phyloP scores from a whole-genome alignment of 2,888 invertebrate genomes.

The Muschampia plurimacula region DNA sequence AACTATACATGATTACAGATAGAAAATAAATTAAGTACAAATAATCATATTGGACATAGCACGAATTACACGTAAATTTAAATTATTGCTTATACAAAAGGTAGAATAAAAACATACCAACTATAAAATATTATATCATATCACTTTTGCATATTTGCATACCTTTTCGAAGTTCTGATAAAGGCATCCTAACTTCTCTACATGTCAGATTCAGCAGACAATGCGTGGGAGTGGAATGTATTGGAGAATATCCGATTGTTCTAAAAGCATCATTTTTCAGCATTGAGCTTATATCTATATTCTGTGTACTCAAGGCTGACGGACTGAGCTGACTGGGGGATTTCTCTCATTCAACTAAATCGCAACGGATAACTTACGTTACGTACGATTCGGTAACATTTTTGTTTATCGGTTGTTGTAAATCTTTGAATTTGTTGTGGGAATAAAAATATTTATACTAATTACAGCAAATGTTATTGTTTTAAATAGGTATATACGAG shows the following conservation, averaged over 20 bases:
- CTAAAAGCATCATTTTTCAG: conserved; percentile 32
- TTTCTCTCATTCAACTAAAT: neutral
- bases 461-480: too few relatives aligned
- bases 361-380: neutral
- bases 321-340: conserved; percentile 12
- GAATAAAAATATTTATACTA: too few relatives aligned
- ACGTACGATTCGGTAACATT: too few relatives aligned
- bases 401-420: too few relatives aligned
- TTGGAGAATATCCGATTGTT: conserved; percentile 24
- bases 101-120: neutral
- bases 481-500: too few relatives aligned
- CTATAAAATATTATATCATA: neutral
- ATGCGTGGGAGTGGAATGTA: conserved; percentile 22
- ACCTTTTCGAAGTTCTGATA: neutral
- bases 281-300: conserved; percentile 26
- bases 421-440: too few relatives aligned
- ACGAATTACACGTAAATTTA: too few relatives aligned
- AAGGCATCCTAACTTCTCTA: conserved; percentile 7
- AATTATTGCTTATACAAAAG: too few relatives aligned
- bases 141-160: neutral
- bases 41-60: too few relatives aligned
- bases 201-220: neutral
- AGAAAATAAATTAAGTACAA: too few relatives aligned
- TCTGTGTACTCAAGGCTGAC: conserved; percentile 15
- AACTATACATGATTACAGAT: too few relatives aligned